Base-by-base conservation (phyloP, 2,888 invertebrate genomes). In the Drosophila stalkeri region DNA sequence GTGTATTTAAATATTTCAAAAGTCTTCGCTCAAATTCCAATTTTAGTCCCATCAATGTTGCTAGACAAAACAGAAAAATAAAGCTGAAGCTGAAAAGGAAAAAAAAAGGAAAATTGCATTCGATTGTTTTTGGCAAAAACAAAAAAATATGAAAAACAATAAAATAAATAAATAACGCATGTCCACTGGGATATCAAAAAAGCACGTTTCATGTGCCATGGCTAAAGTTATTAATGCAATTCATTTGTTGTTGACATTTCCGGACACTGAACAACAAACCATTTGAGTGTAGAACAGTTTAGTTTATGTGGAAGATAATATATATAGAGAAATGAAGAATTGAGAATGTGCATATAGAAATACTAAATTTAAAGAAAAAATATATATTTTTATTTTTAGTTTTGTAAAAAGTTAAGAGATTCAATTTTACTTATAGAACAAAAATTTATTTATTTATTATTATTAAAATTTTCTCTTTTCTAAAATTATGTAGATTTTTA, bases 81-180 rank as follows among this genome's bases (percentile, higher is more conserved):
- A 52, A 20, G 11, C 27, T 4, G 46, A 35, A 20, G 41, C 44
- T 3, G 16, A 57, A 59, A 61, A 62, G 59, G 27, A 64, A 65
- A 75, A 75, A 9, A 61, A 59, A 69, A 62, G 62, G 27, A 64
- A 65, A 75, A 75, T 70, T 76, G 51, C 77, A 80, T 60, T 76
- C 49, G 46, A 64, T 66, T 80, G 64, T 62, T 46, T 62, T 49
- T 18, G 39, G 23, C 41, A 57, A 16, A 8, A 16, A 14, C 1
- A 33, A 12, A 23, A 31, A 12, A 46, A 37, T 6, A 27, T 3
- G 27, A 27, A 31, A n/a, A n/a, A n/a, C n/a, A n/a, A 49, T 12
- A 18, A 35, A 35, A 31, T 27, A 27, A 20, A 9, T 5, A 23
- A 54, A n/a, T 14, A 65, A 41, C 63, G 37, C 55, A 27, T 7